phyloP scores from a whole-genome alignment of 1,140 invertebrate species.

The Arion vulgaris region DNA sequence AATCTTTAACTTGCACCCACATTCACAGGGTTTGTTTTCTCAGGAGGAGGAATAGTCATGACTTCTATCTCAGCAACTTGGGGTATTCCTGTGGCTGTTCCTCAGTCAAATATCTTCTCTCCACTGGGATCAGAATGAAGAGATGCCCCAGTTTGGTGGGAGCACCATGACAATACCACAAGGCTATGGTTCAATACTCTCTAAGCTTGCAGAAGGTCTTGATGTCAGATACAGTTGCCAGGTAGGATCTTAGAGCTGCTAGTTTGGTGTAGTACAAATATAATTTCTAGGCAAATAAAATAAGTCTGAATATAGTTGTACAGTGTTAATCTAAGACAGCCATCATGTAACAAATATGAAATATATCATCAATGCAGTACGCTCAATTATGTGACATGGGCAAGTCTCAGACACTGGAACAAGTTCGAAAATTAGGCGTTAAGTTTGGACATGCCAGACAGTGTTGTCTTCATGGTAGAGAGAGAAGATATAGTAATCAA shows the following conservation, averaged over 20 bases:
- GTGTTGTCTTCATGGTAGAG: no score
- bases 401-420: no score
- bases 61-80: conserved; percentile 72
- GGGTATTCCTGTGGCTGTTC: conserved; percentile 72
- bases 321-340: no score
- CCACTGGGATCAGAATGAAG: conserved; percentile 74
- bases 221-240: conserved; percentile 63
- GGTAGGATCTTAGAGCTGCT: conserved; percentile 43
- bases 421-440: no score
- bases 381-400: no score
- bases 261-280: not conserved
- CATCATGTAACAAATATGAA: no score
- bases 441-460: no score
- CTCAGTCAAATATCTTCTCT: conserved; percentile 69
- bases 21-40: conserved; percentile 36
- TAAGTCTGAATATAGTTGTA: no score
- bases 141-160: conserved; percentile 71
- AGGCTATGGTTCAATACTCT: conserved; percentile 57
- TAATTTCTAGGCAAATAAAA: no score
- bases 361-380: no score
- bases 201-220: conserved; percentile 64
- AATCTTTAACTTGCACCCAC: not conserved
- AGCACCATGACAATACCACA: conserved; percentile 61
- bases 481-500: no score
- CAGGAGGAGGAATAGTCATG: conserved; percentile 68